These are phyloP conservation scores for Nanorana parkeri DNA, from an alignment of 2,113 vertebrate species.

Conservation along the genomic window DNA sequence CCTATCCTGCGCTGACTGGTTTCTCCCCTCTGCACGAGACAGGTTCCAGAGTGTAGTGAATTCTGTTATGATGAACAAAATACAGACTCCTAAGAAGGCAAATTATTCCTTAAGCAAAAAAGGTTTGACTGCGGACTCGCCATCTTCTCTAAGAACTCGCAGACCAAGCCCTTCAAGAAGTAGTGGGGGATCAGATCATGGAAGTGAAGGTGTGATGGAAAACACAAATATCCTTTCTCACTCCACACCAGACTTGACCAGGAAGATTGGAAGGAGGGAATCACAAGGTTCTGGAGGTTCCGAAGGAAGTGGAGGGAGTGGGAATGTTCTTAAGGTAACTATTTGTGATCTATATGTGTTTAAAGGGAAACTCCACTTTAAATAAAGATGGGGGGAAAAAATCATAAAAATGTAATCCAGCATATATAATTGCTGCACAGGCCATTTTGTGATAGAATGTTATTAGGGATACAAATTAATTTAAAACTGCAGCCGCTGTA, in stretches of 20 bases:
- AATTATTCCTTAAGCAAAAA: slow-evolving; percentile 69
- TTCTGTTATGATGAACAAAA: slow-evolving; percentile 79
- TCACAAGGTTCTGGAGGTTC: slow-evolving; percentile 68
- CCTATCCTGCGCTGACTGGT: slow-evolving; percentile 90
- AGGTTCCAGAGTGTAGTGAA: slow-evolving; percentile 72
- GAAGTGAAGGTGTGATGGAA: slow-evolving; percentile 71
- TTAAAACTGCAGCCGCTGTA: too few relatives aligned
- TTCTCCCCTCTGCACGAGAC: slow-evolving; percentile 78
- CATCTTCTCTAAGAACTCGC: slow-evolving; percentile 61
- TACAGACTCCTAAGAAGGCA: slow-evolving; percentile 71
- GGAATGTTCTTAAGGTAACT: slow-evolving; percentile 73
- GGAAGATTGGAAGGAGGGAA: slow-evolving; percentile 69
- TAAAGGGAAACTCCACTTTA: too few relatives aligned
- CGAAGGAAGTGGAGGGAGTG: slow-evolving; percentile 72
- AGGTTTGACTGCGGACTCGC: slow-evolving; percentile 75
- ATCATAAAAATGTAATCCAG: too few relatives aligned
- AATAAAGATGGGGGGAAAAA: too few relatives aligned
- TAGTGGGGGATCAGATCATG: slow-evolving; percentile 67
- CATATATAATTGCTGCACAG: too few relatives aligned
- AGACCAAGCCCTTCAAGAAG: slow-evolving; percentile 76
- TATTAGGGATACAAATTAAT: too few relatives aligned
- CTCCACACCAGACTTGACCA: slow-evolving; percentile 66
- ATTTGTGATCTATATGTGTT: background rate
- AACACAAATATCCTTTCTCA: slow-evolving; percentile 65
- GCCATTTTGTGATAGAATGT: too few relatives aligned